Evolutionary conservation across 2,888 invertebrate genomes (phyloP).

Genomic region (Harpalus rufipes): DNA sequence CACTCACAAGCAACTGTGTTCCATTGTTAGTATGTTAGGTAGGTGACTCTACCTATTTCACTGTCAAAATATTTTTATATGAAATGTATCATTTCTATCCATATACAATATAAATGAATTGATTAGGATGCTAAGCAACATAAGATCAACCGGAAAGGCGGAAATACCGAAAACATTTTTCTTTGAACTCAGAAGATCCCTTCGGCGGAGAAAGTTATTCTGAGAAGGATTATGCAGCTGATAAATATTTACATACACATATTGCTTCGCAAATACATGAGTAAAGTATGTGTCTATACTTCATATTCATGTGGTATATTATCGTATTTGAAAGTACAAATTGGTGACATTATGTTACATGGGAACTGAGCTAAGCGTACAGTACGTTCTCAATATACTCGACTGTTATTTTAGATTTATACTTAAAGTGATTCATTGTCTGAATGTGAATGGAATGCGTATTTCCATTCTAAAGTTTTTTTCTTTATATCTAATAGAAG

Average conservation of each 20-base stretch:
- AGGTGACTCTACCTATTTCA: no score
- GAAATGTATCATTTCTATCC: no score
- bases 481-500: no score
- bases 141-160: constrained; percentile 20
- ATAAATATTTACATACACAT: constrained; percentile 27
- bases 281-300: neutral
- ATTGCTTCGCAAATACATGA: neutral
- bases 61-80: no score
- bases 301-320: constrained; percentile 16
- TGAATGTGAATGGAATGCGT: no score
- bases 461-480: no score
- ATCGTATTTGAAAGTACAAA: constrained; percentile 23
- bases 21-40: no score
- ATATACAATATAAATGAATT: neutral
- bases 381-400: neutral
- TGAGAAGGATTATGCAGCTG: constrained; percentile 25
- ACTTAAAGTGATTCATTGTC: no score
- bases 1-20: no score
- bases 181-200: constrained; percentile 33
- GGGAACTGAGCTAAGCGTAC: neutral
- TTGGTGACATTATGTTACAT: constrained; percentile 3
- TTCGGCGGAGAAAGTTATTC: constrained; percentile 48
- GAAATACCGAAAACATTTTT: constrained; percentile 31
- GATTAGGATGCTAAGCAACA: neutral
- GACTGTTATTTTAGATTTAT: no score